phyloP scores from a whole-genome alignment of 1,140 invertebrate genomes.

The Triops longicaudatus region DNA sequence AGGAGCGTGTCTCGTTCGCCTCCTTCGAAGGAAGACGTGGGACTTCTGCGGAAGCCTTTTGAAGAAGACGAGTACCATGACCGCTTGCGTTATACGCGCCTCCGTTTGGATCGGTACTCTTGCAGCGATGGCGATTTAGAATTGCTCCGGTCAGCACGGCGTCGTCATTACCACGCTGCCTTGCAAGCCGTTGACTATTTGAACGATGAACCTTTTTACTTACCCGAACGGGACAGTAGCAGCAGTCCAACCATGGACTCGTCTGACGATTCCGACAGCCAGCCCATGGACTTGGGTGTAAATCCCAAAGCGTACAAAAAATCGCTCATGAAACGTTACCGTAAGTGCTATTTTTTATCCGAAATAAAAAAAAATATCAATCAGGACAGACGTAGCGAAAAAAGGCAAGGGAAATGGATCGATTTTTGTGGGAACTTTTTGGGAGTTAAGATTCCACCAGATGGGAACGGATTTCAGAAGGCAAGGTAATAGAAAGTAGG shows the following conservation, averaged over 20 bases:
- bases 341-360: slow-evolving; percentile 53
- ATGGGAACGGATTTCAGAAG: slow-evolving; percentile 40
- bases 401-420: too few species aligned
- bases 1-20: slow-evolving; percentile 15
- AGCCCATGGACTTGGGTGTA: slow-evolving; percentile 38
- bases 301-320: slow-evolving; percentile 73
- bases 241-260: slow-evolving; percentile 53
- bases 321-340: slow-evolving; percentile 76
- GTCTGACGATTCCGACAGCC: slow-evolving; percentile 61
- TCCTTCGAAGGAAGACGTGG: not conserved
- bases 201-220: slow-evolving; percentile 36
- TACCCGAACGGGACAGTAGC: slow-evolving; percentile 41
- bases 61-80: slow-evolving; percentile 17
- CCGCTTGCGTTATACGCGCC: not conserved
- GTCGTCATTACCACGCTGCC: slow-evolving; percentile 28
- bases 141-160: slow-evolving; percentile 28
- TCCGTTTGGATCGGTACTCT: not conserved
- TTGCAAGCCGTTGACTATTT: slow-evolving; percentile 35
- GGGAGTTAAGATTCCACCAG: not conserved
- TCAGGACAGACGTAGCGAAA: too few species aligned
- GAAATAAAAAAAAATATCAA: not conserved
- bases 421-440: not conserved
- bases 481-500: slow-evolving; percentile 39
- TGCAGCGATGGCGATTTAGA: slow-evolving; percentile 16
- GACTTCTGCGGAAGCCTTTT: not conserved